phyloP scores from a whole-genome alignment of 1,140 invertebrate species.

The Drosophila tani region DNA sequence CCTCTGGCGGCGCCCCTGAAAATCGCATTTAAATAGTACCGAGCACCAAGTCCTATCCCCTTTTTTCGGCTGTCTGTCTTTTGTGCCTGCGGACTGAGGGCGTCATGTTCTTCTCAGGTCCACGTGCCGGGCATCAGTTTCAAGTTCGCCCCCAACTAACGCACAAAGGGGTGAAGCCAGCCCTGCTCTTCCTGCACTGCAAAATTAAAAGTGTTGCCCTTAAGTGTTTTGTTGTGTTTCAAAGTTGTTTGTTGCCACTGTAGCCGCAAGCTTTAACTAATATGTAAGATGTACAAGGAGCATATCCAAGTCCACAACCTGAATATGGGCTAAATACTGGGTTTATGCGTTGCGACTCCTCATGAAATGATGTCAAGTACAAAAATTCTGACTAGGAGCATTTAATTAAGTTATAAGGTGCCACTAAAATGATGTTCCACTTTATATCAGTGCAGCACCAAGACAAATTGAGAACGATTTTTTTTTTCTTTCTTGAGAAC shows the following conservation, averaged over 20 bases:
- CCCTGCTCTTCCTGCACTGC: conserved; percentile 14
- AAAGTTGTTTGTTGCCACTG: conserved; percentile 46
- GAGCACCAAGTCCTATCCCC: conserved; percentile 27
- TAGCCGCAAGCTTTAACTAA: conserved; percentile 72
- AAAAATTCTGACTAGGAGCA: too few species aligned
- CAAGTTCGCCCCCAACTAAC: conserved; percentile 52
- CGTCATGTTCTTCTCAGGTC: conserved; percentile 59
- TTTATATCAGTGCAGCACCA: too few species aligned
- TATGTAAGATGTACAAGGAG: conserved; percentile 66
- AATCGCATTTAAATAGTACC: conserved; percentile 76
- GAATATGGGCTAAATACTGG: not conserved
- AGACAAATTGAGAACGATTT: too few species aligned
- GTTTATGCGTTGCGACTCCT: conserved; percentile 1
- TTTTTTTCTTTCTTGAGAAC: too few species aligned
- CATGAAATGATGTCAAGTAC: too few species aligned
- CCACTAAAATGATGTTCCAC: too few species aligned
- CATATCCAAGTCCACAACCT: not conserved
- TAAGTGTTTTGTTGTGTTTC: conserved; percentile 80
- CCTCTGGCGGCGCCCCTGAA: conserved; percentile 17
- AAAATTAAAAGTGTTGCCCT: conserved; percentile 80
- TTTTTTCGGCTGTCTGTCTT: conserved; percentile 27
- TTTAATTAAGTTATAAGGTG: too few species aligned
- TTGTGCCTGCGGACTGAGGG: conserved; percentile 34
- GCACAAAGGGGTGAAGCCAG: conserved; percentile 10
- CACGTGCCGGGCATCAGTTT: conserved; percentile 82